These are phyloP conservation scores for Drosophila trichaetosa DNA, from an alignment of 2,888 invertebrate genomes.

Conservation along the genomic window DNA sequence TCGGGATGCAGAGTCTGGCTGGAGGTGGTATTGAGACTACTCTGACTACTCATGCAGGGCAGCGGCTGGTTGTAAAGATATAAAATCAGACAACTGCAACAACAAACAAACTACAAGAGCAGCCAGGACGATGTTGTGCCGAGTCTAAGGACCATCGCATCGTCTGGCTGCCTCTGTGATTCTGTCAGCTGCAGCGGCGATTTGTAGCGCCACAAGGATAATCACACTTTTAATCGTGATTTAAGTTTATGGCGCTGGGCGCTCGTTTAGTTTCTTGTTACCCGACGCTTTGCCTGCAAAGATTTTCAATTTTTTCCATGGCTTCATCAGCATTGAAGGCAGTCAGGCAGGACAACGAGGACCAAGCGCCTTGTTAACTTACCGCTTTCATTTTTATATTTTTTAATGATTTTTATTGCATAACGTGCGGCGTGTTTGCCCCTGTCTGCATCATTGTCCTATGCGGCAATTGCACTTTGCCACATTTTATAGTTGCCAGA, in stretches of 20 bases:
- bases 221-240: conserved; percentile 85
- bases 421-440: conserved; percentile 60
- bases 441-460: conserved; percentile 50
- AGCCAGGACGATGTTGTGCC: conserved; percentile 40
- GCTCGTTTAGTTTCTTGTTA: conserved; percentile 77
- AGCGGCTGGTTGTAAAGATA: conserved; percentile 79
- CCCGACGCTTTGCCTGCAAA: conserved; percentile 41
- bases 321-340: conserved; percentile 51
- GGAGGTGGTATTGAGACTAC: conserved; percentile 14
- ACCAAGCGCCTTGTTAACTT: conserved; percentile 66
- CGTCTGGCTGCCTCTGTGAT: conserved; percentile 35
- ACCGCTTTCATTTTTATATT: conserved; percentile 76
- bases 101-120: conserved; percentile 49
- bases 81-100: conserved; percentile 79
- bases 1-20: conserved; percentile 15
- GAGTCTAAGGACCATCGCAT: conserved; percentile 17
- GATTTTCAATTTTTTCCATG: conserved; percentile 56
- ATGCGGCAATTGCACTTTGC: conserved; percentile 78
- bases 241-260: conserved; percentile 81
- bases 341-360: neutral
- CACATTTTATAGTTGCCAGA: conserved; percentile 72
- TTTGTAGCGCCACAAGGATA: conserved; percentile 84
- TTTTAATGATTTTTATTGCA: conserved; percentile 81
- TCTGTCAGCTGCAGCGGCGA: conserved; percentile 81
- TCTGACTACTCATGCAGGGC: conserved; percentile 67